Base-by-base conservation (phyloP, 2,797 vertebrate genomes). In the Morus bassanus region DNA sequence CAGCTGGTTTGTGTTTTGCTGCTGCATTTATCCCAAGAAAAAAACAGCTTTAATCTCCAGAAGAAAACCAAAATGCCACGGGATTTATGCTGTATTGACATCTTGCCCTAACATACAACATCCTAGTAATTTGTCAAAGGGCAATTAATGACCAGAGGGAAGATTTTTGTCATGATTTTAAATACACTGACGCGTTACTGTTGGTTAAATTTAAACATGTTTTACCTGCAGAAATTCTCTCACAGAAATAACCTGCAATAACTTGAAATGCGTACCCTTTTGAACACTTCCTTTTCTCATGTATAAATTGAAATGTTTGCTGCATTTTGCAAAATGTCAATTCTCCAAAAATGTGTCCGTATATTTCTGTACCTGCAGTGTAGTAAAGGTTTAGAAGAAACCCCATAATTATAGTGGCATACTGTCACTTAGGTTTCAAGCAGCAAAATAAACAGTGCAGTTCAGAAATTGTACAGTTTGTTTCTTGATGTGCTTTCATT, bases 1-100 rank as follows among this genome's bases (percentile, higher is more conserved):
- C 98, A 98, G 98, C 98, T 98, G 97, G 98, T 99, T 98, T 98
- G 98, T 98, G 98, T 99, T 98, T 98, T 98, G 98, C 98, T 98
- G 98, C 98, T 98, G 97, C 98, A 98, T 98, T 98, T 98, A 98
- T 98, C 98, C 98, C 98, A 98, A 98, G 98, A 98, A 98, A 98
- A 98, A 98, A 98, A 98, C 98, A 98, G 98, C 98, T 99, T 99
- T 98, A 98, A 98, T 98, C 98, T 98, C 98, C 98, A 98, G 98
- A 98, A 98, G 98, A 98, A 98, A 98, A 98, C 98, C 98, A 98
- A 98, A 98, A 98, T 98, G 97, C 97, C 97, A 97, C 92, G 98
- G 98, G 98, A 98, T 98, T 98, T 98, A 98, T 98, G 98, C 98
- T 98, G 97, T 98, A 94, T 98, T 98, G 98, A 98, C 98, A 98